A percentile compares a stretch with the other conserved stretches of the same genome.
Conservation (phyloP, 2,888 invertebrate genomes). For the Eledona agricola region DNA sequence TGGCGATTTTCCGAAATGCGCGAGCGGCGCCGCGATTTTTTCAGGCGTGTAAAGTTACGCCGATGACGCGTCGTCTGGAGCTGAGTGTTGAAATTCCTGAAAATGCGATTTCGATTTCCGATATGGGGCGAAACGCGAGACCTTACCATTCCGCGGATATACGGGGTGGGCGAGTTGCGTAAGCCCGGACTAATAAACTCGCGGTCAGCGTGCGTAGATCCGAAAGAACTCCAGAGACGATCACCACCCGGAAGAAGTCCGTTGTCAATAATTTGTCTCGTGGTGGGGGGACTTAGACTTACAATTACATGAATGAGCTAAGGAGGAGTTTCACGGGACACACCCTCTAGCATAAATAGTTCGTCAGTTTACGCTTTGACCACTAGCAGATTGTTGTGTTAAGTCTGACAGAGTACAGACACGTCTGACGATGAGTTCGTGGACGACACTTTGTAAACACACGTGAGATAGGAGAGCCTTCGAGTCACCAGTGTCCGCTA, state of each 20-base stretch:
- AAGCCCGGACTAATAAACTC: constrained; percentile 16
- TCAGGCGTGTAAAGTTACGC: constrained; percentile 3
- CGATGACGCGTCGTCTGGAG: constrained; percentile 10
- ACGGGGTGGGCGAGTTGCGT: not conserved
- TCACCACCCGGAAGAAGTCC: constrained; percentile 34
- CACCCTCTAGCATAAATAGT: constrained; percentile 47
- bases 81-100: constrained; percentile 16
- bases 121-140: constrained; percentile 5
- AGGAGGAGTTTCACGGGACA: constrained; percentile 42
- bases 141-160: constrained; percentile 3
- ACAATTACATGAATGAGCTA: constrained; percentile 45
- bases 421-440: constrained; percentile 21
- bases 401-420: constrained; percentile 39
- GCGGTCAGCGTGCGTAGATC: constrained; percentile 13
- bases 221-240: constrained; percentile 17
- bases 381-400: constrained; percentile 40
- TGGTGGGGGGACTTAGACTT: constrained; percentile 32
- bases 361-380: constrained; percentile 45
- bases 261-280: constrained; percentile 15
- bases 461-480: constrained; percentile 9
- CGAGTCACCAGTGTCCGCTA: constrained; percentile 19
- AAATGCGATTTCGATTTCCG: constrained; percentile 22
- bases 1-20: constrained; percentile 6
- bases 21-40: constrained; percentile 9
- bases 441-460: constrained; percentile 31